Percentiles rank a stretch among this genome's conserved stretches.
Conservation (phyloP, 1,140 invertebrate species). For the Listronotus bonariensis region DNA sequence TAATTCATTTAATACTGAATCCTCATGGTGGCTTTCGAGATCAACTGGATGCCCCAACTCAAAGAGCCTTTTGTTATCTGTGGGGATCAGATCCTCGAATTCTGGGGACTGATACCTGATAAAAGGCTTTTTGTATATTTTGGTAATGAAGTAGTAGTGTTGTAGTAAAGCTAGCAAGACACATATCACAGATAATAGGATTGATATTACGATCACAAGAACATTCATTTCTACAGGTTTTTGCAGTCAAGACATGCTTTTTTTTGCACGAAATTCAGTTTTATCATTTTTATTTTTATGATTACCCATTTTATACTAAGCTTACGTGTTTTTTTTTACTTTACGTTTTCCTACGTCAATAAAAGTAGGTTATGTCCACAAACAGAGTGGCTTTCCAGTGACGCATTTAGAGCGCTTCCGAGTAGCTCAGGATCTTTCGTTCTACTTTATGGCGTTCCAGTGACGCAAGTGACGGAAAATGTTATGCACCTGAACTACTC, state of each 20-base stretch:
- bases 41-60: constrained; percentile 34
- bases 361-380: no score
- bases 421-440: no score
- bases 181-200: constrained; percentile 51
- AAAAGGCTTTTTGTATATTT: constrained; percentile 42
- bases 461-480: no score
- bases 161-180: constrained; percentile 51
- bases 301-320: no score
- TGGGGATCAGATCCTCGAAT: constrained; percentile 53
- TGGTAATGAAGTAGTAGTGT: constrained; percentile 48
- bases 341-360: no score
- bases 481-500: no score
- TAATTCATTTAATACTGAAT: constrained; percentile 43
- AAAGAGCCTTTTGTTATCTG: constrained; percentile 35
- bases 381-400: no score
- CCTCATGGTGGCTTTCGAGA: constrained; percentile 28
- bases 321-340: no score
- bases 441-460: no score
- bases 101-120: constrained; percentile 43
- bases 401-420: no score
- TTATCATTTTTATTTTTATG: constrained; percentile 5
- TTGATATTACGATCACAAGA: constrained; percentile 43
- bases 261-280: constrained; percentile 3
- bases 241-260: constrained; percentile 3
- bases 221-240: constrained; percentile 32